These are phyloP conservation scores for Tachina lurida DNA, from an alignment of 2,888 invertebrate species.

Conservation along the genomic window DNA sequence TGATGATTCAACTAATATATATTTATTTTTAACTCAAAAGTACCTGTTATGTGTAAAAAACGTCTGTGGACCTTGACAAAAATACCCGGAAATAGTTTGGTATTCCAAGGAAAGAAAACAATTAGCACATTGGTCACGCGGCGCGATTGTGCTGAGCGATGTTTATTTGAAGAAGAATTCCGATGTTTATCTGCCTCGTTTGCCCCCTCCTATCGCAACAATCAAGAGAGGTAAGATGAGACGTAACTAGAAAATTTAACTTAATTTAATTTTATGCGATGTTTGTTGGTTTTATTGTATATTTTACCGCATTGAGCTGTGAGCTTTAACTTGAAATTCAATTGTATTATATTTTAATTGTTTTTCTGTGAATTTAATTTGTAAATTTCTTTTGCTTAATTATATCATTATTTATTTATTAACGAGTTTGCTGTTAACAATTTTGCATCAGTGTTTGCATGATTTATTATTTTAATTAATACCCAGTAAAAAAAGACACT, in stretches of 20 bases:
- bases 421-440: background rate
- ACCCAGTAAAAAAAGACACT: too few relatives aligned
- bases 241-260: constrained; percentile 10
- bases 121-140: constrained; percentile 86
- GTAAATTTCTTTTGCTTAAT: too few relatives aligned
- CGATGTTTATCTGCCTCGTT: constrained; percentile 85
- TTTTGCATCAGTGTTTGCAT: constrained; percentile 17
- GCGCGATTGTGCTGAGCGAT: constrained; percentile 87
- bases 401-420: background rate
- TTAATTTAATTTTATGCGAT: background rate
- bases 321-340: constrained; percentile 29
- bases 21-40: constrained; percentile 77
- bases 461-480: background rate
- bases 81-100: constrained; percentile 89
- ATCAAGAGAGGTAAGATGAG: constrained; percentile 80
- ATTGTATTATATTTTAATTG: constrained; percentile 21
- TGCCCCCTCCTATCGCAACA: constrained; percentile 82
- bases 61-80: constrained; percentile 90
- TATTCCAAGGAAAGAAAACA: constrained; percentile 86
- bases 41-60: constrained; percentile 84
- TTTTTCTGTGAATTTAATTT: constrained; percentile 20
- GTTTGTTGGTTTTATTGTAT: constrained; percentile 1
- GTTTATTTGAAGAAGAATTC: constrained; percentile 84
- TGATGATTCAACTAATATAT: background rate
- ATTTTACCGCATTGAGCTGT: background rate